phyloP scores from a whole-genome alignment of 2,888 invertebrate species.

The Drosophila histrio region DNA sequence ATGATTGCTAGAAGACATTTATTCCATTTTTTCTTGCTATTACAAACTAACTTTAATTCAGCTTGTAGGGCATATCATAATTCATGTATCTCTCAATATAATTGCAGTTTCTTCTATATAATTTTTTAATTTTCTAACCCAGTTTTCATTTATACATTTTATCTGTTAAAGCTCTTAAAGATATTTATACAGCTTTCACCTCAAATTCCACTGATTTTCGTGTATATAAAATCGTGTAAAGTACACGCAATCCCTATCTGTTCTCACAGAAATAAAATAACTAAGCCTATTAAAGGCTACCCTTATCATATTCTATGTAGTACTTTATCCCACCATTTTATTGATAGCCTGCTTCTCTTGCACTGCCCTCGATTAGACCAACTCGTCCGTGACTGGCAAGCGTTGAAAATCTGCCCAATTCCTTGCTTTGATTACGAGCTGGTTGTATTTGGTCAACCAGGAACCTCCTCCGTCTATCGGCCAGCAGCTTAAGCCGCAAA shows the following conservation, averaged over 20 bases:
- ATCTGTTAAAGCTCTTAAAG: background rate
- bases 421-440: slow-evolving; percentile 56
- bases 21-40: background rate
- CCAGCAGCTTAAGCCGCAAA: background rate
- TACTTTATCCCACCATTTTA: background rate
- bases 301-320: background rate
- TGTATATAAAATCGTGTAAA: background rate
- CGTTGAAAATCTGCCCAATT: slow-evolving; percentile 59
- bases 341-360: slow-evolving; percentile 13
- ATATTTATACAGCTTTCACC: background rate
- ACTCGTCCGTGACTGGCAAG: slow-evolving; percentile 15
- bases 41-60: too few species aligned
- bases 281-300: slow-evolving; percentile 8
- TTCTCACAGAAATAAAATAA: background rate
- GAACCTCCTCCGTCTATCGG: slow-evolving; percentile 6
- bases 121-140: background rate
- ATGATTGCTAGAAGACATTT: background rate
- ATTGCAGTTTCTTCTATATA: background rate
- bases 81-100: too few species aligned
- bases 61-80: too few species aligned
- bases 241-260: background rate
- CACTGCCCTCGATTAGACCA: slow-evolving; percentile 13
- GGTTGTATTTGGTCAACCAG: slow-evolving; percentile 8
- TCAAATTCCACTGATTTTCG: background rate
- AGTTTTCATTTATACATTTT: background rate